Conservation (phyloP, 2,888 invertebrate genomes). For the Platycheirus albimanus region DNA sequence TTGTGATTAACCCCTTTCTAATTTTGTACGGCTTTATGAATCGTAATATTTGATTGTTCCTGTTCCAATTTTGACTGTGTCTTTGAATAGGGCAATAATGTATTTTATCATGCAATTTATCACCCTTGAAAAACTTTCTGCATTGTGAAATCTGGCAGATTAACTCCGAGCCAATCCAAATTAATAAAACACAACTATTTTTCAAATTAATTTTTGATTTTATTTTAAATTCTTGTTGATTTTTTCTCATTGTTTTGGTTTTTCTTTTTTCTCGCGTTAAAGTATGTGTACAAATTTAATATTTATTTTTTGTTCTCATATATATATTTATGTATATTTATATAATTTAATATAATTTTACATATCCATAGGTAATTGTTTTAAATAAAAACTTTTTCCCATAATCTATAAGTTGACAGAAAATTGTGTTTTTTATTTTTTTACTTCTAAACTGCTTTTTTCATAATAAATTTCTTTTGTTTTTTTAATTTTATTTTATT, state of each 20-base stretch:
- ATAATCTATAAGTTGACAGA: constrained; percentile 41
- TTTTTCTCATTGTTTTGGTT: constrained; percentile 20
- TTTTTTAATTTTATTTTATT: constrained; percentile 6
- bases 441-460: neutral
- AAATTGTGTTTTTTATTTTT: constrained; percentile 13
- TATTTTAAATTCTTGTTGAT: constrained; percentile 55
- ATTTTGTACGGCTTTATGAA: too few species aligned
- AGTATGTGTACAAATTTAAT: constrained; percentile 67
- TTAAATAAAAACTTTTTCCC: constrained; percentile 53
- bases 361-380: constrained; percentile 59
- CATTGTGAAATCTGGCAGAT: too few species aligned
- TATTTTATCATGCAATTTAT: too few species aligned
- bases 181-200: neutral
- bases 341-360: constrained; percentile 55
- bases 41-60: too few species aligned
- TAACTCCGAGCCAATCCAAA: neutral
- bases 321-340: constrained; percentile 48
- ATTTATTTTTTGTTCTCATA: constrained; percentile 35
- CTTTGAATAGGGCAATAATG: too few species aligned
- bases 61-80: too few species aligned
- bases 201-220: constrained; percentile 54
- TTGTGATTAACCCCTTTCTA: too few species aligned
- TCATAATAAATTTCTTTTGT: constrained; percentile 7
- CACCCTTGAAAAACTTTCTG: too few species aligned
- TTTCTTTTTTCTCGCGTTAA: constrained; percentile 62